Percentiles rank a stretch among this genome's conserved stretches.
phyloP scores from a whole-genome alignment of 2,113 vertebrate species.

The Thryonomys swinderianus region DNA sequence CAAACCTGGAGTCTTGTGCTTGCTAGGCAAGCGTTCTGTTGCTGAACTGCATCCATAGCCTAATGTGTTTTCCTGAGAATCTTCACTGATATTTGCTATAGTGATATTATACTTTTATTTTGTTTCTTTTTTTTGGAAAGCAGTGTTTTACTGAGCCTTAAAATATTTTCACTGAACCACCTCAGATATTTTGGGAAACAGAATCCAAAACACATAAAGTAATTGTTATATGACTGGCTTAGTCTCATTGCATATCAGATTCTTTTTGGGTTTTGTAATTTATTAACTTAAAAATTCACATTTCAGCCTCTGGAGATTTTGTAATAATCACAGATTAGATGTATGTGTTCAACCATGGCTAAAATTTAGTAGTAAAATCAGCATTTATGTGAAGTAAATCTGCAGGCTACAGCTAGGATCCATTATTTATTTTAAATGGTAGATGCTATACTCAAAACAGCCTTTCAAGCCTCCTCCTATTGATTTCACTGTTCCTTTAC shows the following conservation, averaged over 20 bases:
- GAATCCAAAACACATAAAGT: slow-evolving; percentile 15
- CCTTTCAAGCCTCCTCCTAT: not conserved
- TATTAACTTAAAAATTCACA: slow-evolving; percentile 34
- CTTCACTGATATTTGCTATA: not conserved
- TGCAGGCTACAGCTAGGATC: not conserved
- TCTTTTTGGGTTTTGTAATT: slow-evolving; percentile 16
- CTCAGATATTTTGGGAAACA: slow-evolving; percentile 60
- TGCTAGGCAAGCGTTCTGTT: not conserved
- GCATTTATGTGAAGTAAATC: slow-evolving; percentile 40
- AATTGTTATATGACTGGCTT: not conserved
- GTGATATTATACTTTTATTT: not conserved
- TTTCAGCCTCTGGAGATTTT: not conserved
- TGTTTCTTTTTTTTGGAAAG: slow-evolving; percentile 1
- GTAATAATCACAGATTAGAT: slow-evolving; percentile 53
- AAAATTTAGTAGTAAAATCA: slow-evolving; percentile 40
- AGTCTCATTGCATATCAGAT: not conserved
- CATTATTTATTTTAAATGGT: slow-evolving; percentile 57
- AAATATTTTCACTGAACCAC: slow-evolving; percentile 43
- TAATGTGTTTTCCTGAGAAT: not conserved
- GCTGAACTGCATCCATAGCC: not conserved
- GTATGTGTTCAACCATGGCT: not conserved
- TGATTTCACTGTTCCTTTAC: not conserved
- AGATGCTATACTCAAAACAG: slow-evolving; percentile 26
- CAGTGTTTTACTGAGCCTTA: slow-evolving; percentile 8
- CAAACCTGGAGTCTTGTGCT: not conserved